Evolutionary conservation across 2,797 vertebrate species (phyloP), one percentile per base, ranked within the genome.

Genomic region (Pangasius sanitwongsei): DNA sequence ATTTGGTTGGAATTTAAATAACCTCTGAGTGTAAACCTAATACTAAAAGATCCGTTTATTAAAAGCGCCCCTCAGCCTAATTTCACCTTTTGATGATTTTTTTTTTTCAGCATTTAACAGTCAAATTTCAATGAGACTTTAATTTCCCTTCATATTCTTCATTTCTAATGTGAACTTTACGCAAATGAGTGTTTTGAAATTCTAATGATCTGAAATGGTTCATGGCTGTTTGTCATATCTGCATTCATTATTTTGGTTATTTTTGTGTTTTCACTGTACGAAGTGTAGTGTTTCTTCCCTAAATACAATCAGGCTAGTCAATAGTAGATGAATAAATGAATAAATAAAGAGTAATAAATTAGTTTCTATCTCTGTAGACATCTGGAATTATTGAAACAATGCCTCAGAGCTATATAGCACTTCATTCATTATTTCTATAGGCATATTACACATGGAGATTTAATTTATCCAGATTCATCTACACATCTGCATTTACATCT

Each of bases 141-240:
- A 13, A 77, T 77, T 77, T 86, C 72, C 50, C 53, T 86, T 75
- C 15, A n/a, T 5, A 48, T 57, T 15, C 23, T 28, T 70, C 20
- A 34, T 85, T 85, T 53, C 37, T 74, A 72, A 57, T 74, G 31
- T 25, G 48, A 72, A 50, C 50, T 57, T 74, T 37, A 72, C 6
- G 11, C 84, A 86, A 86, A 75, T 75, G 53, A 28, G 13, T n/a
- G 37, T 13, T 86, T 77, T 48, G 72, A 61, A 48, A 70, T 85
- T 72, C 18, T 55, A 70, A 72, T 85, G 31, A 1, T 7, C 12
- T 63, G 1, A 44, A 69, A 69, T 16, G 6, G 13, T 25, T 34
- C 37, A 5, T 18, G 34, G 0, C 3, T 28, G 41, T 84, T 16
- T 50, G 28, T 23, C 4, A 8, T 16, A 1, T 83, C 4, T n/a